Conservation (phyloP, 2,113 vertebrate genomes). For the Lepus americanus region DNA sequence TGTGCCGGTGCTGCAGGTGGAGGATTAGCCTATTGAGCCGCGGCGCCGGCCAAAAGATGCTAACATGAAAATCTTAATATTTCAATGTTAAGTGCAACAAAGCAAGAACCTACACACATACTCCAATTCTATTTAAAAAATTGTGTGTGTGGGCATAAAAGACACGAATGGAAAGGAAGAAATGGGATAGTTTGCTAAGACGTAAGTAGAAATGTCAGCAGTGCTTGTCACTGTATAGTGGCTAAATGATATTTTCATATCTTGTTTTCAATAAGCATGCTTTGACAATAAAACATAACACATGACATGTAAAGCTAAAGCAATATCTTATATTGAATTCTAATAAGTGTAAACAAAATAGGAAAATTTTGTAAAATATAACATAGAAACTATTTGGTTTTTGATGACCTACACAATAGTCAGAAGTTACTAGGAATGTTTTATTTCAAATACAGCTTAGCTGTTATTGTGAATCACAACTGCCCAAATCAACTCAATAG, state of each 20-base stretch:
- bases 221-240: neutral
- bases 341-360: constrained; percentile 11
- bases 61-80: constrained; percentile 16
- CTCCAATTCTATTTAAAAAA: neutral
- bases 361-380: neutral
- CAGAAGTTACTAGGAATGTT: constrained; percentile 37
- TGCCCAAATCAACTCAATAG: neutral
- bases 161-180: neutral
- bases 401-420: neutral
- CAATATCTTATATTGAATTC: neutral
- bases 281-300: neutral
- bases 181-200: neutral
- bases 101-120: neutral
- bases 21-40: too few species aligned
- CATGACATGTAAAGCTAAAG: neutral
- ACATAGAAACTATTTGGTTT: constrained; percentile 11
- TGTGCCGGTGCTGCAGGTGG: too few species aligned
- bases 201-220: neutral
- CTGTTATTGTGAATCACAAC: neutral
- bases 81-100: constrained; percentile 12
- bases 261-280: neutral
- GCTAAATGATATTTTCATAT: neutral
- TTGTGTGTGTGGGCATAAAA: neutral
- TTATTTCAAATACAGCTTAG: constrained; percentile 2
- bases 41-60: too few species aligned